Evolutionary conservation across 2,797 vertebrate species (phyloP).

Genomic region (Acipenser transmontanus): DNA sequence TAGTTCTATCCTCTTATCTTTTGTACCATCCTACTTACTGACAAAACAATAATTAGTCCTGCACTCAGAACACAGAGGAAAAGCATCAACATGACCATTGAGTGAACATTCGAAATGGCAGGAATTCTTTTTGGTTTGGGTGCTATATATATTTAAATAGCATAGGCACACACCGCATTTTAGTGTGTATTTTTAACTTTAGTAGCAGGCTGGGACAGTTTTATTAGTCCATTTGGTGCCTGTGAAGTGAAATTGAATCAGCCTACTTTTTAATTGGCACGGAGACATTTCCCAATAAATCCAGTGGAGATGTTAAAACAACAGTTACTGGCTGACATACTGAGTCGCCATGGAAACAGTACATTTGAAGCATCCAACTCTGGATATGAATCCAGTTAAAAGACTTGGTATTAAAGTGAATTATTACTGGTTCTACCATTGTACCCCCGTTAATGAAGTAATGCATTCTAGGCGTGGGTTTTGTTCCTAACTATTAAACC

Average conservation of each 20-base stretch:
- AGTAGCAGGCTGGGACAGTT: neutral
- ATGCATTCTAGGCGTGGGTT: neutral
- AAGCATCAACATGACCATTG: no score
- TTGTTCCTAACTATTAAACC: neutral
- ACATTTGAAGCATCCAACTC: constrained; percentile 24
- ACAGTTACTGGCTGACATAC: neutral
- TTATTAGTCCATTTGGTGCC: neutral
- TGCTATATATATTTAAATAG: no score
- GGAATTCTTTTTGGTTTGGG: no score
- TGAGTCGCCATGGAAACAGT: neutral
- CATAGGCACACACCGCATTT: neutral
- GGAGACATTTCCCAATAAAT: constrained; percentile 1
- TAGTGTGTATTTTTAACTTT: neutral
- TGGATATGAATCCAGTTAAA: constrained; percentile 26
- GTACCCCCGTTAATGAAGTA: no score
- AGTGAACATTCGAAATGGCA: no score
- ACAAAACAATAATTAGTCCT: no score
- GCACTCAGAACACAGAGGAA: no score
- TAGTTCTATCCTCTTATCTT: no score
- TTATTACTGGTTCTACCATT: neutral
- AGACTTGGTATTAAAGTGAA: constrained; percentile 10
- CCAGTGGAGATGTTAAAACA: constrained; percentile 8
- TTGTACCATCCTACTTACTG: no score
- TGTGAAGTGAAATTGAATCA: neutral
- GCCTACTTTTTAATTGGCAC: neutral